Evolutionary conservation across 1,140 invertebrate genomes (phyloP), one percentile per base, ranked within the genome.

Genomic region (Tribolium castaneum): DNA sequence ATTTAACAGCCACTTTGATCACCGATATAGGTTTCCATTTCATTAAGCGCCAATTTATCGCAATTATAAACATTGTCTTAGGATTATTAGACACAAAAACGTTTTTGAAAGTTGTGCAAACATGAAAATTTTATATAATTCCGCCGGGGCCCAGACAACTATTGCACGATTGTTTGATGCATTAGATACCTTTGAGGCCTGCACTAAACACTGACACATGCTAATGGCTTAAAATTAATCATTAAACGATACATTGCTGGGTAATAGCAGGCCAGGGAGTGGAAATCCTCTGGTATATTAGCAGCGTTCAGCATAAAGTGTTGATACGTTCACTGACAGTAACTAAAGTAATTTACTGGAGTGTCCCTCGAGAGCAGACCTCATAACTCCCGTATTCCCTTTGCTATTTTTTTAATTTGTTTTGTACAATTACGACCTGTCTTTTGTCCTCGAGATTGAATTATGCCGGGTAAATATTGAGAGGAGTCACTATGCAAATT

Each of bases 1-100:
- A 66, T 66, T 66, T 66, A 66, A 34, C 59, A 66, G 9, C 59
- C 59, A 66, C 59, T 66, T 66, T 66, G 59, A 66, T 66, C 59
- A 30, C 14, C 14, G 10, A 66, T 66, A 66, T 66, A 12, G 59
- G 59, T 66, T 66, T 66, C 59, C 59, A 14, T 13, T 66, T 66
- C 59, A 66, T 66, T 66, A 66, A 34, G 14, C 34, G 13, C 59
- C 59, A 66, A 66, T 66, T 66, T 35, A 66, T 66, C 34, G 59
- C 45, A 39, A 66, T 66, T 66, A 66, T 66, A 66, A 35, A 66
- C 59, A 66, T 35, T 66, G 59, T 5, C 22, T 22, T 59, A 45
- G 9, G 39, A 45, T 1, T 45, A 45, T 45, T 45, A 45, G n/a
- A 10, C 5, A 4, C 25, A 30, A 30, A 30, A 30, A 6, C 25